These are phyloP conservation scores for Poeciliopsis prolifica DNA, from an alignment of 2,113 vertebrate genomes.

Conservation along the genomic window DNA sequence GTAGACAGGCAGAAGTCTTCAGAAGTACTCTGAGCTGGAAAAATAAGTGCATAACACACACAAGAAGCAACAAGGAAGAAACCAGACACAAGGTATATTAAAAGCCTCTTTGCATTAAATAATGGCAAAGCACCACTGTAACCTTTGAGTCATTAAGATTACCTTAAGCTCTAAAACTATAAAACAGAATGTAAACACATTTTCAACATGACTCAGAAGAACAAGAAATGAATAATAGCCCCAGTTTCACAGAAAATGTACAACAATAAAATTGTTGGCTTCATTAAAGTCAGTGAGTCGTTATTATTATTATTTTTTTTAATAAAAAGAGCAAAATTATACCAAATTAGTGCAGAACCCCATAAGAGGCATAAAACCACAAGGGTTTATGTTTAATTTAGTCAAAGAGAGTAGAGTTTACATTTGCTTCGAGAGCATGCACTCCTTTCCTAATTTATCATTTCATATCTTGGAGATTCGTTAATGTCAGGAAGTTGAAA, in stretches of 20 bases:
- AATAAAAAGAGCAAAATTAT: constrained; percentile 9
- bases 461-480: constrained; percentile 53
- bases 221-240: not conserved
- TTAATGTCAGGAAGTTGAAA: constrained; percentile 24
- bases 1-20: constrained; percentile 14
- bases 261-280: not conserved
- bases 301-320: not conserved
- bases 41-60: constrained; percentile 24
- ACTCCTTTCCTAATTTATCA: constrained; percentile 25
- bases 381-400: constrained; percentile 11
- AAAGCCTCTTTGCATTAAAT: constrained; percentile 4
- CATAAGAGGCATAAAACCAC: not conserved
- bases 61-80: constrained; percentile 53
- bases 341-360: constrained; percentile 22
- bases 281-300: constrained; percentile 7
- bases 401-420: constrained; percentile 1
- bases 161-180: constrained; percentile 16
- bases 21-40: constrained; percentile 12
- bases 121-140: constrained; percentile 5
- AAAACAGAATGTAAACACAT: not conserved
- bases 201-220: not conserved
- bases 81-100: constrained; percentile 43
- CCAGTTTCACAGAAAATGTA: constrained; percentile 37
- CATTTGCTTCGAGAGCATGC: constrained; percentile 25
- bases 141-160: constrained; percentile 43